These are phyloP conservation scores for Sylvilagus bachmani DNA, from an alignment of 2,113 vertebrate species.

Conservation along the genomic window DNA sequence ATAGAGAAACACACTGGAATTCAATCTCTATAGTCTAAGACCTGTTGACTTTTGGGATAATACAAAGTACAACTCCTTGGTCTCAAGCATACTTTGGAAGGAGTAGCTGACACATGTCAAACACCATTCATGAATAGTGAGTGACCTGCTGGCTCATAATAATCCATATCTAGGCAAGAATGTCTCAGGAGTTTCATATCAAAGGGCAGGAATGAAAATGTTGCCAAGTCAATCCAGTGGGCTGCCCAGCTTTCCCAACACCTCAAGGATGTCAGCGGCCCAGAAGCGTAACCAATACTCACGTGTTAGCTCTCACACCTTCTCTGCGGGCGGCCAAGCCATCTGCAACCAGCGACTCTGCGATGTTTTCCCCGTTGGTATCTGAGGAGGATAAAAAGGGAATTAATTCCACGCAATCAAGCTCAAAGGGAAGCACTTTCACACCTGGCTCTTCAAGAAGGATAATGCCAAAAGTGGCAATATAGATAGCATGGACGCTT, in stretches of 20 bases:
- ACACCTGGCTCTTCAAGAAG: neutral
- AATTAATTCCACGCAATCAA: neutral
- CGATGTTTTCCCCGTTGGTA: conserved; percentile 96
- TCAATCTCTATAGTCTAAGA: neutral
- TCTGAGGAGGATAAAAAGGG: conserved; percentile 85
- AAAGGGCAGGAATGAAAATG: neutral
- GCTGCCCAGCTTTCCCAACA: neutral
- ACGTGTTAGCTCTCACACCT: conserved; percentile 97
- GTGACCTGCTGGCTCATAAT: neutral
- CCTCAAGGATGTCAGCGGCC: neutral
- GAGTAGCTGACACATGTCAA: neutral
- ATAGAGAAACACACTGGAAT: neutral
- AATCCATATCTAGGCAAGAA: neutral
- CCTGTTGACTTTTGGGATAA: neutral
- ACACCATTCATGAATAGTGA: neutral
- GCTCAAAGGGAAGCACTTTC: neutral
- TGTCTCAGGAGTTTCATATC: neutral
- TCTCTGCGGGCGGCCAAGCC: conserved; percentile 96
- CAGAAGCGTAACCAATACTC: conserved; percentile 58
- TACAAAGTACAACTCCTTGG: neutral
- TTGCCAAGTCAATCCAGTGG: neutral
- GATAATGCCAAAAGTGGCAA: neutral
- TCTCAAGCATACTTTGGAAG: conserved; percentile 19
- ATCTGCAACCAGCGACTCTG: conserved; percentile 95
- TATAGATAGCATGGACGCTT: neutral